Evolutionary conservation across 2,113 vertebrate genomes (phyloP).

Genomic region (Leiothrix lutea): DNA sequence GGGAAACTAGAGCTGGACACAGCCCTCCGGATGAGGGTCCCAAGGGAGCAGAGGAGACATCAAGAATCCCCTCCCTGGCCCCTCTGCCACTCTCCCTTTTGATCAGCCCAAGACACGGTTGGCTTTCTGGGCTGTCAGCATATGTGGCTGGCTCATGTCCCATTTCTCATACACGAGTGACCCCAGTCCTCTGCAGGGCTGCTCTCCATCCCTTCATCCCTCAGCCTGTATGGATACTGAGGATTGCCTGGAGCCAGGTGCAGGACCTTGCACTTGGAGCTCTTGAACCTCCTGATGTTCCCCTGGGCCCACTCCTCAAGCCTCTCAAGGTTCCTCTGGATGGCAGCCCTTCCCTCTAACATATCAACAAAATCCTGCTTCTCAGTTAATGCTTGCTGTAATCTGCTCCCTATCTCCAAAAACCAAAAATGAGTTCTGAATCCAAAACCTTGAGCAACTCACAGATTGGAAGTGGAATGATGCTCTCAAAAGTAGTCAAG

Average conservation of each 20-base stretch:
- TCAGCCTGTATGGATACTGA: not conserved
- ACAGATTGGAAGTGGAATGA: not conserved
- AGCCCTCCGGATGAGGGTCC: not conserved
- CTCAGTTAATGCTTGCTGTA: not conserved
- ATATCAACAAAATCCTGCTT: not conserved
- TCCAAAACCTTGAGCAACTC: not conserved
- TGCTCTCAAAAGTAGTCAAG: not conserved
- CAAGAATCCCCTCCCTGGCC: not conserved
- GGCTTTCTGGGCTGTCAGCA: not conserved
- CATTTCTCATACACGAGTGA: rapidly evolving
- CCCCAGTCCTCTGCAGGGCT: not conserved
- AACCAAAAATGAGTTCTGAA: not conserved
- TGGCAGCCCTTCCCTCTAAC: not conserved
- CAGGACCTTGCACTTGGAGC: not conserved
- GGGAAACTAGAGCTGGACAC: not conserved
- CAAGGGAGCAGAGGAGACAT: not conserved
- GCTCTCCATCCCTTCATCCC: not conserved
- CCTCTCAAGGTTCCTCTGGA: not conserved
- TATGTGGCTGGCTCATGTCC: too few relatives aligned
- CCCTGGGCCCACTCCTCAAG: not conserved
- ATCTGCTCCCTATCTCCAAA: not conserved
- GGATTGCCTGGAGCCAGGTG: not conserved
- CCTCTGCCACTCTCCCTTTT: rapidly evolving
- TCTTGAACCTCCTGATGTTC: not conserved
- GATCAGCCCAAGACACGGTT: not conserved